A percentile compares a stretch with the other conserved stretches of the same genome.
phyloP scores from a whole-genome alignment of 2,113 vertebrate species.

The Pseudorasbora parva region DNA sequence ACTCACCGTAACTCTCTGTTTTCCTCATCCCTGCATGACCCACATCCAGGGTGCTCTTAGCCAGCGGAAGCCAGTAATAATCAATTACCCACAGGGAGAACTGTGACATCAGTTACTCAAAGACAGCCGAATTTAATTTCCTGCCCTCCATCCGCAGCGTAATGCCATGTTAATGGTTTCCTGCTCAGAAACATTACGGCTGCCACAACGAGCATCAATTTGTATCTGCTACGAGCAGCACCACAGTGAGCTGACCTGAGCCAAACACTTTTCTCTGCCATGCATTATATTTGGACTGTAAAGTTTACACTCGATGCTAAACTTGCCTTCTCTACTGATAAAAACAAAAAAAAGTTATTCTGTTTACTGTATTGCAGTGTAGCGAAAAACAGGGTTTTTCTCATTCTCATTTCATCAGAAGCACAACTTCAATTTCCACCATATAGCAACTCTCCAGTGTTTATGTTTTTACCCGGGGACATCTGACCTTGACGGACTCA shows the following conservation, averaged over 20 bases:
- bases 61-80: conserved; percentile 70
- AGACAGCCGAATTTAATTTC: conserved; percentile 78
- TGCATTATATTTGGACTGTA: not conserved
- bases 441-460: too few species aligned
- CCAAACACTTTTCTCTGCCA: conserved; percentile 12
- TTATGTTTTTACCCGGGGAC: too few species aligned
- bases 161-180: conserved; percentile 81
- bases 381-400: too few species aligned
- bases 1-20: not conserved
- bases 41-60: conserved; percentile 23
- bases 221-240: conserved; percentile 62
- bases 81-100: conserved; percentile 66
- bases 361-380: not conserved
- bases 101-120: conserved; percentile 74
- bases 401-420: too few species aligned
- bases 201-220: conserved; percentile 60
- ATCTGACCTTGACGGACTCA: too few species aligned
- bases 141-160: conserved; percentile 73
- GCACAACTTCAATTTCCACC: too few species aligned
- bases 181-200: conserved; percentile 72
- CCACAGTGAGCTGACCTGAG: conserved; percentile 47
- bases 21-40: conserved; percentile 30
- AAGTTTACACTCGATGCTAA: not conserved
- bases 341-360: too few species aligned
- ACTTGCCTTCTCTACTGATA: not conserved